A percentile compares a stretch with the other conserved stretches of the same genome.
phyloP scores from a whole-genome alignment of 2,888 invertebrate species.

The Xanthia togata region DNA sequence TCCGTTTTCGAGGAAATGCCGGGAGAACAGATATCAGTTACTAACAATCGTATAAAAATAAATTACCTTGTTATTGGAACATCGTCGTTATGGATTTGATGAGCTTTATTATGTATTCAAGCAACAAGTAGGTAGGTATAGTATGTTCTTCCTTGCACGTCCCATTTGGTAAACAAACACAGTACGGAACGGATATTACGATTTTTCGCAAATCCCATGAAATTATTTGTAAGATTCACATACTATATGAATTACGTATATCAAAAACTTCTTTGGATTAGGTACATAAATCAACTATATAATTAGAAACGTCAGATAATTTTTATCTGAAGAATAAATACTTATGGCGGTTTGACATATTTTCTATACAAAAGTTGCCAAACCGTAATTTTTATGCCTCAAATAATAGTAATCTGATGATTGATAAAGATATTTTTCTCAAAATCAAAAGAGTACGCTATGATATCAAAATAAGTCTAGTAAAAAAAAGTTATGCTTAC shows the following conservation, averaged over 20 bases:
- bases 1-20: constrained; percentile 30
- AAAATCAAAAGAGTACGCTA: background rate
- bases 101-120: constrained; percentile 36
- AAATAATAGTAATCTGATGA: background rate
- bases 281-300: background rate
- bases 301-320: background rate
- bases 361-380: background rate
- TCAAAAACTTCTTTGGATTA: background rate
- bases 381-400: background rate
- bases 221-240: background rate
- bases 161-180: constrained; percentile 19
- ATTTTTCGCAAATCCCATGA: constrained; percentile 2
- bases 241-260: background rate
- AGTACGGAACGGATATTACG: background rate
- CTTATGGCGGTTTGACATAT: background rate
- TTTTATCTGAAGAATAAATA: background rate
- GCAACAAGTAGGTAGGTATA: constrained; percentile 24
- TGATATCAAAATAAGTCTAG: background rate
- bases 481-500: background rate
- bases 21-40: constrained; percentile 34
- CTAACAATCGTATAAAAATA: constrained; percentile 43
- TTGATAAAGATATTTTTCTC: background rate
- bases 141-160: background rate
- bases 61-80: constrained; percentile 40
- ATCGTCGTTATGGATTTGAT: constrained; percentile 40